A percentile compares a stretch with the other conserved stretches of the same genome.
phyloP scores from a whole-genome alignment of 2,797 vertebrate species.

The Microchirus variegatus region DNA sequence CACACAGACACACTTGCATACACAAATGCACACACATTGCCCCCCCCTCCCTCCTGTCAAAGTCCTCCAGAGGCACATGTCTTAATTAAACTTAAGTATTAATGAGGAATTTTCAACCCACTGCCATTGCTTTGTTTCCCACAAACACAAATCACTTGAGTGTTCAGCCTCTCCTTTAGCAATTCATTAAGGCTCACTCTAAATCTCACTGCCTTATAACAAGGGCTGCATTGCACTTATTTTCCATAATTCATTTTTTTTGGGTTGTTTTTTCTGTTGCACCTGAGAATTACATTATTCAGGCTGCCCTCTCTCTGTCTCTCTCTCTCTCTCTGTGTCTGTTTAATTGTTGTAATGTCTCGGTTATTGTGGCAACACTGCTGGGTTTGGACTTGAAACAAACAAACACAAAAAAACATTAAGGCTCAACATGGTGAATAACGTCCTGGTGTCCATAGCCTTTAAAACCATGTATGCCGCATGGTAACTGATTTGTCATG shows the following conservation, averaged over 20 bases:
- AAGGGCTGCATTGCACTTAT: slow-evolving; percentile 20
- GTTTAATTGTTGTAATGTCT: slow-evolving; percentile 46
- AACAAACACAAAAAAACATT: slow-evolving; percentile 6
- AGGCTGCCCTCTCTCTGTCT: slow-evolving; percentile 14
- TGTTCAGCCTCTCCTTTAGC: slow-evolving; percentile 32
- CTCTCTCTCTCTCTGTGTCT: neutral
- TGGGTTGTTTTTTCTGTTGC: slow-evolving; percentile 12
- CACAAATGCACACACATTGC: slow-evolving; percentile 4
- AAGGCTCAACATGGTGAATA: neutral
- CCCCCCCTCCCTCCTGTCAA: slow-evolving; percentile 32
- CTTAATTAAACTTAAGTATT: slow-evolving; percentile 78
- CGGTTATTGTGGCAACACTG: slow-evolving; percentile 16
- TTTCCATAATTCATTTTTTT: slow-evolving; percentile 12
- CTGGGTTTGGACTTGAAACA: slow-evolving; percentile 13
- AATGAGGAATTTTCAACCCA: slow-evolving; percentile 70
- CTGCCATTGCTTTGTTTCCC: slow-evolving; percentile 72
- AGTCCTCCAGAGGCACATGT: slow-evolving; percentile 49
- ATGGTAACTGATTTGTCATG: neutral
- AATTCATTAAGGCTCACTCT: slow-evolving; percentile 49
- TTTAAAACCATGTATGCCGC: neutral
- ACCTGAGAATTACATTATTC: slow-evolving; percentile 36
- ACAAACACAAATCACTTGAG: slow-evolving; percentile 61
- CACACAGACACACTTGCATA: no score
- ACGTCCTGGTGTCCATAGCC: neutral
- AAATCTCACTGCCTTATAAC: slow-evolving; percentile 40